These are phyloP conservation scores for Pyrochroa serraticornis DNA, from an alignment of 2,888 invertebrate species.

Conservation along the genomic window DNA sequence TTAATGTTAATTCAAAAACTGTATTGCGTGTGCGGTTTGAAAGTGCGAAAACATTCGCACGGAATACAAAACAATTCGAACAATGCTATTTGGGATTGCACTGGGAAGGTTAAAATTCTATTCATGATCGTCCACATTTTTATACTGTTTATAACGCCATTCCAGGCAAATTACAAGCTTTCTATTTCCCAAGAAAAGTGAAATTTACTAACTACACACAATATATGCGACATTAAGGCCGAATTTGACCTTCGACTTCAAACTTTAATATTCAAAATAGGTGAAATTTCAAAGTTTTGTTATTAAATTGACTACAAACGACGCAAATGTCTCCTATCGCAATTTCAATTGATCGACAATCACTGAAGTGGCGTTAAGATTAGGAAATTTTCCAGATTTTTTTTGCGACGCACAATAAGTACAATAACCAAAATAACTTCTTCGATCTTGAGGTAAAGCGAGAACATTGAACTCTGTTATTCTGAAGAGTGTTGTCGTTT, in stretches of 20 bases:
- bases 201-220: conserved; percentile 38
- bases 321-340: too few relatives aligned
- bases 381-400: background rate
- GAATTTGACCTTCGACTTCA: conserved; percentile 20
- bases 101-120: conserved; percentile 26
- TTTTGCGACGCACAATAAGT: conserved; percentile 19
- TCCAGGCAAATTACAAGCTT: conserved; percentile 33
- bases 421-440: conserved; percentile 33
- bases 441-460: conserved; percentile 34
- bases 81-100: conserved; percentile 9
- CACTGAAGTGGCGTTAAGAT: too few relatives aligned
- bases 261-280: conserved; percentile 7
- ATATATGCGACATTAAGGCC: conserved; percentile 19
- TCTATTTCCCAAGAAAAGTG: conserved; percentile 47
- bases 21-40: conserved; percentile 24
- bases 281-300: conserved; percentile 8
- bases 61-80: conserved; percentile 26
- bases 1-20: conserved; percentile 12
- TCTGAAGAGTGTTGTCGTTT: conserved; percentile 26
- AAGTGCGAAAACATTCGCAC: conserved; percentile 29
- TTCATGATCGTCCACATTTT: conserved; percentile 24
- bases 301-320: too few relatives aligned
- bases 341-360: too few relatives aligned
- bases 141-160: conserved; percentile 19
- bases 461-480: conserved; percentile 35